These are phyloP conservation scores for Triplophysa bombifrons DNA, from an alignment of 2,797 vertebrate species.

Conservation along the genomic window DNA sequence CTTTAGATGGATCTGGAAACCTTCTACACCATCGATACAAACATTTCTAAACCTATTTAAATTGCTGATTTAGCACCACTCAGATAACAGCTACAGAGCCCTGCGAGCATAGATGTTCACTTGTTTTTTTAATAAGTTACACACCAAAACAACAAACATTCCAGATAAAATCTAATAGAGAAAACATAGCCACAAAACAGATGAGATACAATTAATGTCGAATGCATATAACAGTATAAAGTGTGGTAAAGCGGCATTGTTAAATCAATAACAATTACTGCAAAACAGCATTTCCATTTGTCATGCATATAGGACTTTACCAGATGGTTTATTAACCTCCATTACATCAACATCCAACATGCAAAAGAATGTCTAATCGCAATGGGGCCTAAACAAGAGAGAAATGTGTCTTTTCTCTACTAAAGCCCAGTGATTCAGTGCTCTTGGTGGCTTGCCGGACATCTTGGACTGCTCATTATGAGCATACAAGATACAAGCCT, in stretches of 20 bases:
- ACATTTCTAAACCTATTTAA: conserved; percentile 10
- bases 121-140: conserved; percentile 5
- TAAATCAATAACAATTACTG: conserved; percentile 45
- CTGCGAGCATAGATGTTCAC: neutral
- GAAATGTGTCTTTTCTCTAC: conserved; percentile 4
- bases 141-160: neutral
- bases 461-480: neutral
- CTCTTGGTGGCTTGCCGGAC: neutral
- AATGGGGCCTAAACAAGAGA: conserved; percentile 11
- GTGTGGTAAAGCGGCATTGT: neutral
- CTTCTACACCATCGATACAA: conserved; percentile 3
- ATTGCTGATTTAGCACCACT: conserved; percentile 32
- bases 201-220: conserved; percentile 25
- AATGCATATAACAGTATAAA: conserved; percentile 33
- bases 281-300: neutral
- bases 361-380: neutral
- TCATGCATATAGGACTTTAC: neutral
- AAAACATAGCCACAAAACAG: conserved; percentile 19
- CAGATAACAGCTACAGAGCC: neutral
- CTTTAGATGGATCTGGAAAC: conserved; percentile 10
- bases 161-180: conserved; percentile 20
- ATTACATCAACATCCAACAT: conserved; percentile 20
- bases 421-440: conserved; percentile 1
- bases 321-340: conserved; percentile 12
- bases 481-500: conserved; percentile 40